A percentile compares a stretch with the other conserved stretches of the same genome.
Evolutionary conservation across 2,888 invertebrate genomes (phyloP).

Genomic region (Zonitis immaculata): DNA sequence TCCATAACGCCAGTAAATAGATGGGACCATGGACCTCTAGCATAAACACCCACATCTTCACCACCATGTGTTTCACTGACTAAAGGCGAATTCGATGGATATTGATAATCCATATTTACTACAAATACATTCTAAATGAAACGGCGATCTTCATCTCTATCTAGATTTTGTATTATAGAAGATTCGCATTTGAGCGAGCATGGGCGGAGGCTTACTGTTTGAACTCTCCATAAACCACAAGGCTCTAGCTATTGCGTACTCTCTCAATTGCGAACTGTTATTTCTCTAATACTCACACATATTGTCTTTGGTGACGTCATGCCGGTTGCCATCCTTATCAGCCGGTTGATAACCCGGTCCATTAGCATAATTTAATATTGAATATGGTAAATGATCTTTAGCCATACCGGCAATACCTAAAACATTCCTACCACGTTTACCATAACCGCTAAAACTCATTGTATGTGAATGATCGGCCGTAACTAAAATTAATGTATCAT

Average conservation of each 20-base stretch:
- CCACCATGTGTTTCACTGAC: constrained; percentile 65
- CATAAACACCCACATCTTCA: constrained; percentile 76
- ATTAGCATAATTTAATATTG: constrained; percentile 67
- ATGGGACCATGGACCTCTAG: constrained; percentile 74
- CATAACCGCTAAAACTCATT: constrained; percentile 69
- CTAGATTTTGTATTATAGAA: no score
- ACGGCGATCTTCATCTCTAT: no score
- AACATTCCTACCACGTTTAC: constrained; percentile 57
- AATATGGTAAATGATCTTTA: constrained; percentile 53
- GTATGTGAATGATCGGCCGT: constrained; percentile 74
- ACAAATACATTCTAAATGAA: no score
- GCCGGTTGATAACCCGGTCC: constrained; percentile 57
- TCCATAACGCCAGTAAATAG: constrained; percentile 74
- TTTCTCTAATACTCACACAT: constrained; percentile 38
- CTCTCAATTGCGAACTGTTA: no score
- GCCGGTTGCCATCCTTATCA: constrained; percentile 49
- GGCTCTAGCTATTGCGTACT: no score
- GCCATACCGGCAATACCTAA: constrained; percentile 53
- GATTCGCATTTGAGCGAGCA: no score
- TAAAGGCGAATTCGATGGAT: constrained; percentile 59
- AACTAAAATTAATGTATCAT: constrained; percentile 74
- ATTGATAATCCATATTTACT: constrained; percentile 50
- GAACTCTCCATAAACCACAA: no score
- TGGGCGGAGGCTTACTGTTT: no score
- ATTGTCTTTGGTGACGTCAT: constrained; percentile 52